Evolutionary conservation across 2,888 invertebrate genomes (phyloP).

Genomic region (Drosophila yooni): DNA sequence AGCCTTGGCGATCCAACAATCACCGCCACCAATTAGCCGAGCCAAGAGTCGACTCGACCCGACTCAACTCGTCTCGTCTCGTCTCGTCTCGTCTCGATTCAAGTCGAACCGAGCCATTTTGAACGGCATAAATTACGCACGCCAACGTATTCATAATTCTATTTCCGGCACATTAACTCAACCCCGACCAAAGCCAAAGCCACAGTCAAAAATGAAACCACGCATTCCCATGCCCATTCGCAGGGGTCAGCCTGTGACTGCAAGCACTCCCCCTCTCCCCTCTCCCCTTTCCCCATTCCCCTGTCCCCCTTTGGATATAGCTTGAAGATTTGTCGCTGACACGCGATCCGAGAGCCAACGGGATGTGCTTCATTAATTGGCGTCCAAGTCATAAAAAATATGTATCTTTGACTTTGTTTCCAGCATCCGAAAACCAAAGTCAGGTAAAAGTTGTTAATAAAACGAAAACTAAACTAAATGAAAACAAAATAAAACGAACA

Average conservation of each 20-base stretch:
- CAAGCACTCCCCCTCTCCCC: neutral
- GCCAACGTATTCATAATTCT: slow-evolving; percentile 80
- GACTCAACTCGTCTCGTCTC: neutral
- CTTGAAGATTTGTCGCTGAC: slow-evolving; percentile 74
- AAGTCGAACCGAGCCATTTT: slow-evolving; percentile 57
- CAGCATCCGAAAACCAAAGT: slow-evolving; percentile 53
- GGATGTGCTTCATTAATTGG: slow-evolving; percentile 81
- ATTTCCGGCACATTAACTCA: slow-evolving; percentile 77
- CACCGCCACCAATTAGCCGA: slow-evolving; percentile 39
- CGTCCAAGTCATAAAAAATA: slow-evolving; percentile 45
- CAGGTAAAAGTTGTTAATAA: slow-evolving; percentile 79
- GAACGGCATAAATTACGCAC: slow-evolving; percentile 77
- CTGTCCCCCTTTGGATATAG: slow-evolving; percentile 1
- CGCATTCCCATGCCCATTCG: slow-evolving; percentile 42
- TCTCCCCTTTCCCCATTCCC: neutral
- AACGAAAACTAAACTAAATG: slow-evolving; percentile 66
- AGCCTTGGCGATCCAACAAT: slow-evolving; percentile 56
- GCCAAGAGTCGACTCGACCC: slow-evolving; percentile 13
- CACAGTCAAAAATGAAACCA: slow-evolving; percentile 16
- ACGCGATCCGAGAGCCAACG: slow-evolving; percentile 68
- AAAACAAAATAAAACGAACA: slow-evolving; percentile 47
- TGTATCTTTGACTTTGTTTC: slow-evolving; percentile 28
- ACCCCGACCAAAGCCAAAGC: slow-evolving; percentile 16
- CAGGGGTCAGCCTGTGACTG: slow-evolving; percentile 43
- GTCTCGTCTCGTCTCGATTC: slow-evolving; percentile 11